These are phyloP conservation scores for Eriosoma lanigerum DNA, from an alignment of 1,140 invertebrate species.

Conservation along the genomic window DNA sequence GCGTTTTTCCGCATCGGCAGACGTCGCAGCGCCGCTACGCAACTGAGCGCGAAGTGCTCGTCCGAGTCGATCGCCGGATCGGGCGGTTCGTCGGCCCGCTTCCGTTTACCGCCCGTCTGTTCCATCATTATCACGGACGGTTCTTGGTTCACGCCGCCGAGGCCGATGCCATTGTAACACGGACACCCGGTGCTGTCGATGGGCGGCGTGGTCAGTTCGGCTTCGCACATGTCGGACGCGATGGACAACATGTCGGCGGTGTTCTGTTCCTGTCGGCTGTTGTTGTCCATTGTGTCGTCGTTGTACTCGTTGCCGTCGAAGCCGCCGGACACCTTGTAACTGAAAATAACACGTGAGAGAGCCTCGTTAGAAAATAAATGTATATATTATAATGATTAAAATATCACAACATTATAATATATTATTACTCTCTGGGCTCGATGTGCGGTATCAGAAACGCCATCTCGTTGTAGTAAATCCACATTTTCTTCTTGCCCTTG, in stretches of 20 bases:
- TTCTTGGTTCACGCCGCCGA: neutral
- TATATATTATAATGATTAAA: too few relatives aligned
- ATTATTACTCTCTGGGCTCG: conserved; percentile 45
- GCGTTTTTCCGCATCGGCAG: conserved; percentile 31
- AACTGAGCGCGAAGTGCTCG: conserved; percentile 45
- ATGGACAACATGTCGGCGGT: conserved; percentile 42
- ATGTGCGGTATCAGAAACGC: conserved; percentile 48
- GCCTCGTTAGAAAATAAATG: neutral
- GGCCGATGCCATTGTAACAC: conserved; percentile 19
- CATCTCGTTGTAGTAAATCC: conserved; percentile 46
- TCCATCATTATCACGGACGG: neutral
- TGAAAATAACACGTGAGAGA: neutral
- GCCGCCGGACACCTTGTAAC: conserved; percentile 38
- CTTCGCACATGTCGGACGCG: conserved; percentile 42
- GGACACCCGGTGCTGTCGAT: neutral
- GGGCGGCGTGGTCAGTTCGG: conserved; percentile 39
- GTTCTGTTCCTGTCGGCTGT: conserved; percentile 5
- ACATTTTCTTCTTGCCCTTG: conserved; percentile 49
- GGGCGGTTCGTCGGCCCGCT: neutral
- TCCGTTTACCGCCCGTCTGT: neutral
- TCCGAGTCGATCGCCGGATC: conserved; percentile 20
- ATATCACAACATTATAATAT: neutral
- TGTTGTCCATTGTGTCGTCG: conserved; percentile 35
- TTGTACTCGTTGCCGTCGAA: conserved; percentile 30
- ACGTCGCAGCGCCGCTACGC: conserved; percentile 29